phyloP scores from a whole-genome alignment of 2,888 invertebrate genomes.

The Anticlea derivata region DNA sequence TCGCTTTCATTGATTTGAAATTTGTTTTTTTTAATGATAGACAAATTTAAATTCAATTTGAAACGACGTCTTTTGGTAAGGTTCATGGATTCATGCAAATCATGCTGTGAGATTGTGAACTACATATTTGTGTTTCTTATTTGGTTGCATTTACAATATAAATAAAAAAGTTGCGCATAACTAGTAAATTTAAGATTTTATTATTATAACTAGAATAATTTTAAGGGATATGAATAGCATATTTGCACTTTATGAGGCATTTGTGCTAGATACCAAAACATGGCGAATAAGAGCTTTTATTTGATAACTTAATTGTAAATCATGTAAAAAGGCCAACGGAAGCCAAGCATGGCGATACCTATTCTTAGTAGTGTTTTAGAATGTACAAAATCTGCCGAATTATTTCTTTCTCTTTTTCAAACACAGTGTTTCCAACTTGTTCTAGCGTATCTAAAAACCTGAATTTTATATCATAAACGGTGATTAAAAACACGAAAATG shows the following conservation, averaged over 20 bases:
- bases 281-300: too few species aligned
- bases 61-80: conserved; percentile 5
- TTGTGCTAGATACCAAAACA: too few species aligned
- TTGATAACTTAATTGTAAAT: too few species aligned
- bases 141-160: background rate
- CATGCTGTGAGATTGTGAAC: conserved; percentile 22
- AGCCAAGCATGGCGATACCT: background rate
- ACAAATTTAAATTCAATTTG: too few species aligned
- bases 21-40: too few species aligned
- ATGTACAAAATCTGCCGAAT: conserved; percentile 1
- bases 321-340: background rate
- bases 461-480: conserved; percentile 24
- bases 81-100: conserved; percentile 13
- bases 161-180: too few species aligned
- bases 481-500: conserved; percentile 17
- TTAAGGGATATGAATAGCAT: too few species aligned
- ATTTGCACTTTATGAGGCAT: too few species aligned
- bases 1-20: too few species aligned
- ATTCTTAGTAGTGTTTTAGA: background rate
- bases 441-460: conserved; percentile 27
- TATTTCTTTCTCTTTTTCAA: conserved; percentile 13
- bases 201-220: too few species aligned
- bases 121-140: conserved; percentile 7
- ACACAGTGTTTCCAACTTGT: conserved; percentile 4
- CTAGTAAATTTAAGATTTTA: background rate